Conservation (phyloP, 2,113 vertebrate genomes). For the Cercocebus atys region DNA sequence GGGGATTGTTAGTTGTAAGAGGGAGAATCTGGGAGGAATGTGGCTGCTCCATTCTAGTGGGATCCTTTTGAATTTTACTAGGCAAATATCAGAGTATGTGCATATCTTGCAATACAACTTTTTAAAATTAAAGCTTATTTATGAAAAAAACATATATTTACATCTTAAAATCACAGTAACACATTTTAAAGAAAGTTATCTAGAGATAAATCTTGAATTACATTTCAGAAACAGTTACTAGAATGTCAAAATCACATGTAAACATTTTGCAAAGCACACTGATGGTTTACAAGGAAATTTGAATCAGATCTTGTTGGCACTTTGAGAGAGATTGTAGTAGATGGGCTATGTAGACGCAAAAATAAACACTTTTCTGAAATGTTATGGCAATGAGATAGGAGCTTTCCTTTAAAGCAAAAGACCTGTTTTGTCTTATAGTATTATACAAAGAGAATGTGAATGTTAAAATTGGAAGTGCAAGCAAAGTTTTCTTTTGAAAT, state of each 20-base stretch:
- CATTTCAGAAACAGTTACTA: not conserved
- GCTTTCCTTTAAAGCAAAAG: not conserved
- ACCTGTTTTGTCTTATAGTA: rapidly evolving
- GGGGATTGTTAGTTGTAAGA: not conserved
- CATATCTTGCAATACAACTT: not conserved
- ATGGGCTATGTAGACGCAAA: not conserved
- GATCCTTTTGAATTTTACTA: not conserved
- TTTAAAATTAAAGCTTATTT: not conserved
- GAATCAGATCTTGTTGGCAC: not conserved
- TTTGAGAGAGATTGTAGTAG: no score
- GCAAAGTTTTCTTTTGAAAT: not conserved
- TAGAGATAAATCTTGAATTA: not conserved
- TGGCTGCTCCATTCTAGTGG: not conserved
- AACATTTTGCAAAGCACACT: not conserved
- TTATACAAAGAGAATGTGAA: not conserved
- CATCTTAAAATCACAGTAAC: not conserved
- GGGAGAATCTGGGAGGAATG: not conserved
- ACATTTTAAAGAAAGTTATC: not conserved
- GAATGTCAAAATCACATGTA: not conserved
- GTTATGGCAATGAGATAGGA: not conserved
- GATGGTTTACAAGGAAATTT: not conserved
- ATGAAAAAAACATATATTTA: not conserved
- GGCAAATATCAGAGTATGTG: not conserved
- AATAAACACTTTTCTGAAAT: not conserved
- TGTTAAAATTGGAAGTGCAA: not conserved